These are phyloP conservation scores for Clupea harengus DNA, from an alignment of 2,113 vertebrate species.

Conservation along the genomic window DNA sequence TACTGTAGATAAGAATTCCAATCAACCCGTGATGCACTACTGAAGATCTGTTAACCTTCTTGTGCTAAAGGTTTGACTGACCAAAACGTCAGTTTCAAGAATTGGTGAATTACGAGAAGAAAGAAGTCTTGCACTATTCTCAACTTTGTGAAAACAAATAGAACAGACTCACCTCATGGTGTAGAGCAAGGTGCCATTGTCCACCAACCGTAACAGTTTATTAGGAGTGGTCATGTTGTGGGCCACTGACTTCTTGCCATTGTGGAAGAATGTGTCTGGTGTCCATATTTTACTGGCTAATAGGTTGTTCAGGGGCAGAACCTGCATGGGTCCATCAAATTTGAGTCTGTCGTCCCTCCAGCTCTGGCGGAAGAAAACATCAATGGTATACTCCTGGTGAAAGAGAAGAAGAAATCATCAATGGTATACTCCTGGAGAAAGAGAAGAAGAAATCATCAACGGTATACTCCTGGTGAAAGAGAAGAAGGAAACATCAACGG, in stretches of 20 bases:
- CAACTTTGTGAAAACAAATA: too few species aligned
- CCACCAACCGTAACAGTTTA: slow-evolving; percentile 77
- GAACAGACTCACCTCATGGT: slow-evolving; percentile 72
- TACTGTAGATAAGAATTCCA: too few species aligned
- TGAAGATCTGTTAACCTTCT: too few species aligned
- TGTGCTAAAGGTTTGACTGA: too few species aligned
- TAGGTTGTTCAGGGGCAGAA: slow-evolving; percentile 79
- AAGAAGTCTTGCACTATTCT: too few species aligned
- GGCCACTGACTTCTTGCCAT: slow-evolving; percentile 80
- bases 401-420: slow-evolving; percentile 37
- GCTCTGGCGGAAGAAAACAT: slow-evolving; percentile 80
- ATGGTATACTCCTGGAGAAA: background rate
- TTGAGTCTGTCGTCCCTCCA: slow-evolving; percentile 79
- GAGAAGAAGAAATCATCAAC: background rate
- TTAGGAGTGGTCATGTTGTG: slow-evolving; percentile 83
- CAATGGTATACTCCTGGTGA: slow-evolving; percentile 77
- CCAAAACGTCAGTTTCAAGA: too few species aligned
- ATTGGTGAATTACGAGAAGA: too few species aligned
- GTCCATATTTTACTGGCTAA: slow-evolving; percentile 82
- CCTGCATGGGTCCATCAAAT: slow-evolving; percentile 78
- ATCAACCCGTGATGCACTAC: too few species aligned
- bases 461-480: too few species aligned
- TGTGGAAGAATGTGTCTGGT: slow-evolving; percentile 82
- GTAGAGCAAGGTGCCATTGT: slow-evolving; percentile 79
- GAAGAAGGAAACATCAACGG: background rate